Conservation (phyloP, 2,797 vertebrate genomes). For the Acestrorhynchus altus region DNA sequence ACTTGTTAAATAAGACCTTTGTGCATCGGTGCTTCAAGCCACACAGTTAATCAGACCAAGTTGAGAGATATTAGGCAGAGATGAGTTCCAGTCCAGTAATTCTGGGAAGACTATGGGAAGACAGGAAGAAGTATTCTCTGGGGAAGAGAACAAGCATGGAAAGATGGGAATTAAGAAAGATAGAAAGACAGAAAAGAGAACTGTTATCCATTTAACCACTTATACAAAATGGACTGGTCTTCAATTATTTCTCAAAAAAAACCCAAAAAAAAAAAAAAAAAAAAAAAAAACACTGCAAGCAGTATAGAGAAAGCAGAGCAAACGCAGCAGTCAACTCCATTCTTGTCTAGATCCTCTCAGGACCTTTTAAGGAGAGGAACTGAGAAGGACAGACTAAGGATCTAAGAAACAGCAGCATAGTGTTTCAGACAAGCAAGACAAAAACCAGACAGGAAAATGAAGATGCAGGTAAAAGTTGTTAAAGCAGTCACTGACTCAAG, state of each 20-base stretch:
- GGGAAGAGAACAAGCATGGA: not conserved
- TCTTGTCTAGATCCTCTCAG: not conserved
- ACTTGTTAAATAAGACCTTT: not conserved
- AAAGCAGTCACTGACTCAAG: not conserved
- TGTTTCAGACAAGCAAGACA: not conserved
- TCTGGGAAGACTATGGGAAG: not conserved
- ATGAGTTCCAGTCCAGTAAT: not conserved
- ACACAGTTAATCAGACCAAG: not conserved
- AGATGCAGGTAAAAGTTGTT: conserved; percentile 9
- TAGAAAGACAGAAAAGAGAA: not conserved
- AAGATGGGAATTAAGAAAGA: not conserved
- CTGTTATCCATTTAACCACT: not conserved
- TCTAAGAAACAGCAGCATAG: not conserved
- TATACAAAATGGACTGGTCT: too few relatives aligned
- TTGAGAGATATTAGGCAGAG: not conserved
- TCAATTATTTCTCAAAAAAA: too few relatives aligned
- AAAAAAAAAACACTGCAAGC: too few relatives aligned
- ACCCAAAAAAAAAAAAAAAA: too few relatives aligned
- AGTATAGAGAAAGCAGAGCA: not conserved
- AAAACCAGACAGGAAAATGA: conserved; percentile 16
- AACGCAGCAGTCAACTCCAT: not conserved
- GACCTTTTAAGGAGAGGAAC: conserved; percentile 13
- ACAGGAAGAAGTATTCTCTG: not conserved
- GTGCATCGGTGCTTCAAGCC: too few relatives aligned
- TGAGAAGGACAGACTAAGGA: conserved; percentile 13